Percentiles rank a stretch among this genome's conserved stretches.
These are phyloP conservation scores for Thecophora atra DNA, from an alignment of 2,888 invertebrate genomes.

Conservation along the genomic window DNA sequence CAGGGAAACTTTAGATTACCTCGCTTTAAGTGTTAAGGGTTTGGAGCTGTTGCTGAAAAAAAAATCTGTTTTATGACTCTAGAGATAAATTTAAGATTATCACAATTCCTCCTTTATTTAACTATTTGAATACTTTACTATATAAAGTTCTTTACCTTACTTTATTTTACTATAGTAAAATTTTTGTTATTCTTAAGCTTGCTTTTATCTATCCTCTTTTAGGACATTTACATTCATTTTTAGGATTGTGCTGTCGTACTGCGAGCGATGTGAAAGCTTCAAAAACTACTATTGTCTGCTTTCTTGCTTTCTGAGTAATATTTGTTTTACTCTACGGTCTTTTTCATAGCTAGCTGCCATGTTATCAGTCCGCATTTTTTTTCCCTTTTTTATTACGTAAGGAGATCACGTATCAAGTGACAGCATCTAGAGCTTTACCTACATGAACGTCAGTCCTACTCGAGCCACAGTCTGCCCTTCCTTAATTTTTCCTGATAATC, in stretches of 20 bases:
- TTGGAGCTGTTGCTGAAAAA: no score
- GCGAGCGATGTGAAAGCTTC: background rate
- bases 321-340: slow-evolving; percentile 5
- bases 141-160: no score
- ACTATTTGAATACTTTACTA: no score
- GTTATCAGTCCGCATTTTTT: slow-evolving; percentile 9
- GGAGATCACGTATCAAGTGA: slow-evolving; percentile 17
- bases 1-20: no score
- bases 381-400: slow-evolving; percentile 15
- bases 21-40: no score
- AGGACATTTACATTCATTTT: background rate
- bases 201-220: background rate
- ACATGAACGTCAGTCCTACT: background rate
- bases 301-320: slow-evolving; percentile 1
- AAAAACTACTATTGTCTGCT: background rate
- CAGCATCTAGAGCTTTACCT: background rate
- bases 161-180: no score
- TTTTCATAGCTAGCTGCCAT: slow-evolving; percentile 16
- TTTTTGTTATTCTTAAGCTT: background rate
- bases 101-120: no score
- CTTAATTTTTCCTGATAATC: background rate
- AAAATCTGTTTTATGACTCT: no score
- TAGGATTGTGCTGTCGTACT: background rate
- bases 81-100: no score
- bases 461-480: background rate